Evolutionary conservation across 30 jellyfish, hydroid and myxozoan species (phyloP).

Genomic region (Cassiopea andromeda): DNA sequence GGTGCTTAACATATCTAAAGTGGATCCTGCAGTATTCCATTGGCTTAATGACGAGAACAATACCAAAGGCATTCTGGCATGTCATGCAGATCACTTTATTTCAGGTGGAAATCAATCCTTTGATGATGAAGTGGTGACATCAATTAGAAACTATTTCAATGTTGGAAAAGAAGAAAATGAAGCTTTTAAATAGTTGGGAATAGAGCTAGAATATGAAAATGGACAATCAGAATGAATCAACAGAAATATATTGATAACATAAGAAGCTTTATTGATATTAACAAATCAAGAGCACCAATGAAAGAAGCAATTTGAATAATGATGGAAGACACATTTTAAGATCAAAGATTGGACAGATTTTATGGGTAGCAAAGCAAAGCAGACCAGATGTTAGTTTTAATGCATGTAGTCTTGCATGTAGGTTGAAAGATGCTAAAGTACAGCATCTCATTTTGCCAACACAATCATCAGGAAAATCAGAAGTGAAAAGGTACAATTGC

Average conservation of each 20-base stretch:
- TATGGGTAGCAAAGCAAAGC: constrained; percentile 1
- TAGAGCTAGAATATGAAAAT: neutral
- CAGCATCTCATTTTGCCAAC: neutral
- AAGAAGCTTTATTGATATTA: neutral
- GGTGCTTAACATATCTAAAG: neutral
- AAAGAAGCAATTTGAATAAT: neutral
- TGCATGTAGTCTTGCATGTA: neutral
- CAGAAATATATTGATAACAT: neutral
- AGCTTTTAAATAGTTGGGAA: neutral
- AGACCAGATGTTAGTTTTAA: constrained; percentile 22
- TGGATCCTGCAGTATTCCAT: neutral
- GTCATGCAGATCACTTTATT: neutral
- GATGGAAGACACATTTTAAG: neutral
- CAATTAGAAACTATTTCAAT: neutral
- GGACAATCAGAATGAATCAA: neutral
- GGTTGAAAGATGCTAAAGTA: neutral
- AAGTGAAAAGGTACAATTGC: neutral
- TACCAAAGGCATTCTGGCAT: neutral
- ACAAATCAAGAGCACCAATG: neutral
- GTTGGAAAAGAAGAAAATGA: neutral
- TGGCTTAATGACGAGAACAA: neutral
- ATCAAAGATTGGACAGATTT: neutral
- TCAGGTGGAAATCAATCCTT: neutral
- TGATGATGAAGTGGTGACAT: neutral
- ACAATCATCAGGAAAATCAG: neutral